These are phyloP conservation scores for Panonychus citri DNA, from an alignment of 1,140 invertebrate species.

Conservation along the genomic window DNA sequence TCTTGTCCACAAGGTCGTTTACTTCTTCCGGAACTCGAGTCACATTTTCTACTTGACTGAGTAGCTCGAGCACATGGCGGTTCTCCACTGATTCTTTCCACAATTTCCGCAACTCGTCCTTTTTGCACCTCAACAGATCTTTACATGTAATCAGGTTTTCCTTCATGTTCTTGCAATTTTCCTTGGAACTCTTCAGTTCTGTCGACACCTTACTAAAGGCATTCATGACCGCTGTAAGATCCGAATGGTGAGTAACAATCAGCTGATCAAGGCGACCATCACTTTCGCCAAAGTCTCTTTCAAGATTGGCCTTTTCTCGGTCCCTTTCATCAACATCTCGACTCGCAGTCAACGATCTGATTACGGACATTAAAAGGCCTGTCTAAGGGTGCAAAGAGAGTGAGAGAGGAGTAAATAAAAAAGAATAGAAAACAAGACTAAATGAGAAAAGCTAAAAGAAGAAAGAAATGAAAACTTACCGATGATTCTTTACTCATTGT, in stretches of 20 bases:
- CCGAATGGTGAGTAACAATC: conserved; percentile 60
- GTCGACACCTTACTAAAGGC: conserved; percentile 57
- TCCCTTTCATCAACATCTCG: conserved; percentile 84
- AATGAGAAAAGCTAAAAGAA: background rate
- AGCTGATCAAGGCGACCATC: conserved; percentile 66
- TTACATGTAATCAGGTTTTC: conserved; percentile 75
- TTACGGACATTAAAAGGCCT: conserved; percentile 72
- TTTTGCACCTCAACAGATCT: conserved; percentile 58
- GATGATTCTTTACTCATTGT: conserved; percentile 3
- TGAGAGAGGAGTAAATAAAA: background rate
- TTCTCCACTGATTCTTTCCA: conserved; percentile 82
- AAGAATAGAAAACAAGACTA: background rate
- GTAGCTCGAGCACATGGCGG: conserved; percentile 57
- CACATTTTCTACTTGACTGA: conserved; percentile 64
- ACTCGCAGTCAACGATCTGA: conserved; percentile 54
- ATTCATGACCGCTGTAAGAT: conserved; percentile 64
- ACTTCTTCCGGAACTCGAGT: conserved; percentile 51
- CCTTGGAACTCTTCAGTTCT: conserved; percentile 38
- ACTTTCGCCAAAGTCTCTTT: conserved; percentile 74
- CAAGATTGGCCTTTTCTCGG: conserved; percentile 71
- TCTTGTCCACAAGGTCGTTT: conserved; percentile 39
- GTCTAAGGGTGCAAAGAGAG: conserved; percentile 30
- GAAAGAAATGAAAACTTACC: background rate
- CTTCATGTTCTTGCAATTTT: conserved; percentile 57
- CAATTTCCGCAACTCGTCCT: conserved; percentile 73